These are phyloP conservation scores for Cephalopterus ornatus DNA, from an alignment of 2,113 vertebrate species.

Conservation along the genomic window DNA sequence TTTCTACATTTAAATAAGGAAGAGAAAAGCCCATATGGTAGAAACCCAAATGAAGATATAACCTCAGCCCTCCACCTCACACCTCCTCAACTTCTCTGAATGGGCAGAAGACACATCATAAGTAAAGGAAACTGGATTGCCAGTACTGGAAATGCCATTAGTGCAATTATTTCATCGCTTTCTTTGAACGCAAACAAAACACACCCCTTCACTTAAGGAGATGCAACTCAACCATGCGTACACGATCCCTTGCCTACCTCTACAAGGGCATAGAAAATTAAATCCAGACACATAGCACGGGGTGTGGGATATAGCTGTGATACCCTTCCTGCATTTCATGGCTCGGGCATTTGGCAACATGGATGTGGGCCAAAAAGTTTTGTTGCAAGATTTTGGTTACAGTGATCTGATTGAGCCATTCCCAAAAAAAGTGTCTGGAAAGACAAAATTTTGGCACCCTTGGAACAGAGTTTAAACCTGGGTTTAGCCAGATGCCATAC, in stretches of 20 bases:
- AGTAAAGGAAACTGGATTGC: not conserved
- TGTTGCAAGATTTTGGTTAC: not conserved
- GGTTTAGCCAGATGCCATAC: accelerated
- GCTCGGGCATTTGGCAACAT: not conserved
- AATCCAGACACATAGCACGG: not conserved
- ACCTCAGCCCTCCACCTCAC: not conserved
- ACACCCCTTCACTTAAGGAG: not conserved
- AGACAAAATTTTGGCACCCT: not conserved
- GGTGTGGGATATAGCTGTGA: not conserved
- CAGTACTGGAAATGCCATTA: not conserved
- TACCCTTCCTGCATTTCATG: not conserved
- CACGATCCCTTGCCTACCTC: not conserved
- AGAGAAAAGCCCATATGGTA: not conserved
- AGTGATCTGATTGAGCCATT: not conserved
- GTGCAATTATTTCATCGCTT: not conserved
- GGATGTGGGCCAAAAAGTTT: not conserved
- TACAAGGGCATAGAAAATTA: not conserved
- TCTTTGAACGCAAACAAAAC: not conserved
- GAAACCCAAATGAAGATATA: not conserved
- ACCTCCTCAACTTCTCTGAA: not conserved
- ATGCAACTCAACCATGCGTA: not conserved
- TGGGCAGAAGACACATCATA: not conserved
- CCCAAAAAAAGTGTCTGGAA: not conserved
- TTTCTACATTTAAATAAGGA: not conserved
- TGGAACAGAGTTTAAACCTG: not conserved